Conservation (phyloP, 2,113 vertebrate genomes). For the Dascyllus trimaculatus region DNA sequence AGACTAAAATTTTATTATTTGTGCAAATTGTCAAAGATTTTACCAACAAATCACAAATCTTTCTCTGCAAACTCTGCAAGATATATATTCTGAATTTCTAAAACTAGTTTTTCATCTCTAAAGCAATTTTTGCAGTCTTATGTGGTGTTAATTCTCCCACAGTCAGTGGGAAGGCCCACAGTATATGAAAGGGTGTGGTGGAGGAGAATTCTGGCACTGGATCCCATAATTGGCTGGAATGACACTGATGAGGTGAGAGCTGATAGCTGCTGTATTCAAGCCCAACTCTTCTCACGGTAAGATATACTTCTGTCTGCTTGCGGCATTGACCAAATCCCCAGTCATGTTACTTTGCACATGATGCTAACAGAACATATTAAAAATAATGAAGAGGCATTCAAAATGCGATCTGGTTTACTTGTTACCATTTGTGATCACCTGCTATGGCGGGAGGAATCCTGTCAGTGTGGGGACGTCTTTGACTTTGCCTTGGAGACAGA, state of each 20-base stretch:
- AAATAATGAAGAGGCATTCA: slow-evolving; percentile 39
- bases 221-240: slow-evolving; percentile 64
- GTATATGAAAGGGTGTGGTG: slow-evolving; percentile 47
- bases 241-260: slow-evolving; percentile 71
- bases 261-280: slow-evolving; percentile 48
- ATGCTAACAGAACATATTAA: slow-evolving; percentile 26
- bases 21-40: not conserved
- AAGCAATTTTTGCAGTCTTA: slow-evolving; percentile 6
- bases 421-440: slow-evolving; percentile 26
- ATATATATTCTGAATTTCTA: not conserved
- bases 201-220: slow-evolving; percentile 42
- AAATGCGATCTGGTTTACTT: slow-evolving; percentile 40
- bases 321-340: slow-evolving; percentile 11
- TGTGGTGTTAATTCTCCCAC: slow-evolving; percentile 34
- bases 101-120: not conserved
- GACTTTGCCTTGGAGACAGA: slow-evolving; percentile 42
- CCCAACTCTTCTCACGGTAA: slow-evolving; percentile 49
- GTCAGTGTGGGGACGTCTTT: not conserved
- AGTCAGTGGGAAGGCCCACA: not conserved
- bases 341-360: not conserved
- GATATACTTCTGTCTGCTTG: slow-evolving; percentile 9
- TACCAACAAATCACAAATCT: not conserved
- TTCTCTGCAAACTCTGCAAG: not conserved
- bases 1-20: no score
- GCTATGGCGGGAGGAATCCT: slow-evolving; percentile 18